Evolutionary conservation across 2,888 invertebrate genomes (phyloP).

Genomic region (Thereva nobilitata): DNA sequence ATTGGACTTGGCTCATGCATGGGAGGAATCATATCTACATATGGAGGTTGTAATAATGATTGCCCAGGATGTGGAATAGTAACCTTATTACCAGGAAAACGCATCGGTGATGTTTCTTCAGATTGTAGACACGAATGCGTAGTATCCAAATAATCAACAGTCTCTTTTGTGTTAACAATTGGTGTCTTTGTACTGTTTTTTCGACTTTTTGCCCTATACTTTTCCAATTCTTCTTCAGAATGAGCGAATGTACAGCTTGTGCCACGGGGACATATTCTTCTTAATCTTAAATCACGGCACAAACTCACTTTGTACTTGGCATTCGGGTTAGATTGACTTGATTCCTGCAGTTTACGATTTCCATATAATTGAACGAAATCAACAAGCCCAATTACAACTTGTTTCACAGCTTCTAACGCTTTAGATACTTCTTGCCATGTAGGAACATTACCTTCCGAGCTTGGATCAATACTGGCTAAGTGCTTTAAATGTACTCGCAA

Average conservation of each 20-base stretch:
- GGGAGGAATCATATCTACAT: constrained; percentile 43
- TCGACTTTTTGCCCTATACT: constrained; percentile 70
- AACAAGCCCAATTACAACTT: constrained; percentile 76
- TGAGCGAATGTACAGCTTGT: constrained; percentile 91
- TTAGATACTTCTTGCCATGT: constrained; percentile 68
- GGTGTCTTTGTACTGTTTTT: constrained; percentile 59
- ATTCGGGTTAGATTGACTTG: constrained; percentile 63
- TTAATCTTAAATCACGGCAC: constrained; percentile 81
- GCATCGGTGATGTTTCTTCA: constrained; percentile 52
- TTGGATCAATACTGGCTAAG: constrained; percentile 84
- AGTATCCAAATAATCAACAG: constrained; percentile 45
- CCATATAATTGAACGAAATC: constrained; percentile 78
- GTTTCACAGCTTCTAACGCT: constrained; percentile 70
- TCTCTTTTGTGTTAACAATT: constrained; percentile 46
- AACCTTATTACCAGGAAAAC: constrained; percentile 46
- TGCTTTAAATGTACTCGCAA: constrained; percentile 80
- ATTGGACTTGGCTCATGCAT: constrained; percentile 41
- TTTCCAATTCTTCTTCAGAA: constrained; percentile 87
- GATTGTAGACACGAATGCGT: constrained; percentile 44
- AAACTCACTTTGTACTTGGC: constrained; percentile 87
- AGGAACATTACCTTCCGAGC: constrained; percentile 69
- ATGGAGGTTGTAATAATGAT: constrained; percentile 37
- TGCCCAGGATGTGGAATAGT: constrained; percentile 38
- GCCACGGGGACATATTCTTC: constrained; percentile 84
- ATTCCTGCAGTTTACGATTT: constrained; percentile 66